Percentiles rank a stretch among this genome's conserved stretches.
Conservation (phyloP, 2,113 vertebrate species). For the Ancistrus triradiatus region DNA sequence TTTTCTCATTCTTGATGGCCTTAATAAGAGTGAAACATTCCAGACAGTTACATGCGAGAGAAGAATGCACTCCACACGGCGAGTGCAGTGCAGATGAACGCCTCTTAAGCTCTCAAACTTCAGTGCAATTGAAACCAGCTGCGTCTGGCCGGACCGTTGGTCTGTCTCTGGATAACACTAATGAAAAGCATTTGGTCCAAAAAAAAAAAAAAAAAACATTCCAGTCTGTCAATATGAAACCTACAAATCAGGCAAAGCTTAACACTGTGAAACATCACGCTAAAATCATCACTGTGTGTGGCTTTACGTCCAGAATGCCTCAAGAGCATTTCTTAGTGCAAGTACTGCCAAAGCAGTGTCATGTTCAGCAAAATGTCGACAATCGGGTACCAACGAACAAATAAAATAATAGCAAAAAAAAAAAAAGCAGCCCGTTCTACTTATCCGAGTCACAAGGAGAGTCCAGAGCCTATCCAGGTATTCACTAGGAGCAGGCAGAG, state of each 20-base stretch:
- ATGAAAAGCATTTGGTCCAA: slow-evolving; percentile 2
- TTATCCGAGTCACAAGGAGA: no score
- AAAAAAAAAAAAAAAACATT: neutral
- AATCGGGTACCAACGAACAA: neutral
- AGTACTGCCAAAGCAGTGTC: no score
- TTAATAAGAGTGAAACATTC: slow-evolving; percentile 21
- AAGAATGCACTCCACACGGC: neutral
- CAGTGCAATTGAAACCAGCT: slow-evolving; percentile 6
- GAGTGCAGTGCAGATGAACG: neutral
- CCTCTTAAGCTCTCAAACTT: slow-evolving; percentile 1
- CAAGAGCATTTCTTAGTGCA: neutral
- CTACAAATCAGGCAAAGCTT: neutral
- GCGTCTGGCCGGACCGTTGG: neutral
- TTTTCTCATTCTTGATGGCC: neutral
- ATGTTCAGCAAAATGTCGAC: no score
- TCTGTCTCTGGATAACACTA: slow-evolving; percentile 3
- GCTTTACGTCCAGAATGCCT: neutral
- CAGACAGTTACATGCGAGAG: slow-evolving; percentile 6
- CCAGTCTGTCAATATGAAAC: slow-evolving; percentile 6
- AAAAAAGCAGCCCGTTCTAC: no score
- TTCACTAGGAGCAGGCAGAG: no score
- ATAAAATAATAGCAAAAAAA: no score
- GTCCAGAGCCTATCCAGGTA: no score
- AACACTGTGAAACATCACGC: neutral
- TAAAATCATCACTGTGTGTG: neutral